A percentile compares a stretch with the other conserved stretches of the same genome.
These are phyloP conservation scores for Ameiurus melas DNA, from an alignment of 2,113 vertebrate genomes.

Conservation along the genomic window DNA sequence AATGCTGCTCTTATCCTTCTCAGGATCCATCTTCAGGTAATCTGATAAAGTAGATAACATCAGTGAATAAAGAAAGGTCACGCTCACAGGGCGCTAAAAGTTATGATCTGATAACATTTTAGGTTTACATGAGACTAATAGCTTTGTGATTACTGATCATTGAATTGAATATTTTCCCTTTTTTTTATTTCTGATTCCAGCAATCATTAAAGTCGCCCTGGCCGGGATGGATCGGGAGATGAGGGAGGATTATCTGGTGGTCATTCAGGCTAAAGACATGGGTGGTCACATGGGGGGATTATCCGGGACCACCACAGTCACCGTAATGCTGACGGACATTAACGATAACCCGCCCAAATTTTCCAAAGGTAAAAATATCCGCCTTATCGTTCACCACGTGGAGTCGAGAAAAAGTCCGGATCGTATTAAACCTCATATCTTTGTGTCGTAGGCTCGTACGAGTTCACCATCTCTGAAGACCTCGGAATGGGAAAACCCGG, in stretches of 20 bases:
- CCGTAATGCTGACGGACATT: conserved; percentile 90
- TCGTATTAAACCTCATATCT: neutral
- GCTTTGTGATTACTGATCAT: too few relatives aligned
- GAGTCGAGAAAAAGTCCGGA: neutral
- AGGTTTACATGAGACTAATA: neutral
- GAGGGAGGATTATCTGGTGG: conserved; percentile 94
- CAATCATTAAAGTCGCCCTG: conserved; percentile 94
- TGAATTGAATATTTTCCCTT: neutral
- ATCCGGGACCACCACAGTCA: conserved; percentile 94
- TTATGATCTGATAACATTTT: neutral
- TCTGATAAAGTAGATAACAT: too few relatives aligned
- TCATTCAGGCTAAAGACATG: conserved; percentile 99
- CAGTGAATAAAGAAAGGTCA: neutral
- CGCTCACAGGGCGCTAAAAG: neutral
- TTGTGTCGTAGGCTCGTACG: conserved; percentile 84
- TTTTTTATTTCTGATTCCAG: conserved; percentile 63
- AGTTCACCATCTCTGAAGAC: conserved; percentile 92
- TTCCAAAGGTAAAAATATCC: conserved; percentile 84
- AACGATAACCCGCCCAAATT: conserved; percentile 99
- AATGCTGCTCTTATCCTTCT: neutral
- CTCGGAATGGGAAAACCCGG: conserved; percentile 83
- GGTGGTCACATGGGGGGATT: conserved; percentile 97
- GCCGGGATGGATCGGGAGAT: conserved; percentile 98
- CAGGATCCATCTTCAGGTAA: neutral
- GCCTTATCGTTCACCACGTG: neutral